Percentiles rank a stretch among this genome's conserved stretches.
These are phyloP conservation scores for Drosophila virilis DNA, from an alignment of 1,140 invertebrate genomes.

Conservation along the genomic window DNA sequence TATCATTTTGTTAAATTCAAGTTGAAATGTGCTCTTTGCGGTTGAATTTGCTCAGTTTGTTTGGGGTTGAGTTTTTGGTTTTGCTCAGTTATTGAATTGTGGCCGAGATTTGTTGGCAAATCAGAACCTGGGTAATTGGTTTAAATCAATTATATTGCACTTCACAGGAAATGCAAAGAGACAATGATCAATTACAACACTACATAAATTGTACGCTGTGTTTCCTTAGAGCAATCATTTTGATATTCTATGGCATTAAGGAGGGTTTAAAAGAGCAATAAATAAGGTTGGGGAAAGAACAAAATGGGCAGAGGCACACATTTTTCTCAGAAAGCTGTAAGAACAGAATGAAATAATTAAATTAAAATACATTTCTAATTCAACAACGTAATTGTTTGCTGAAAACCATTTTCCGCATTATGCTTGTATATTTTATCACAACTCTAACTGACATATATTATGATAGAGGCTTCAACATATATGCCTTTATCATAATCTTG, in stretches of 20 bases:
- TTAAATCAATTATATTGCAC: constrained; percentile 22
- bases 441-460: no score
- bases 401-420: no score
- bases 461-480: no score
- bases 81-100: constrained; percentile 25
- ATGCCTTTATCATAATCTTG: neutral
- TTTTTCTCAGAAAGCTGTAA: no score
- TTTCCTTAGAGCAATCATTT: neutral
- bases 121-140: constrained; percentile 26
- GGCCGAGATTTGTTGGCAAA: constrained; percentile 20
- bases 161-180: neutral
- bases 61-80: constrained; percentile 2
- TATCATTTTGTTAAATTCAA: constrained; percentile 47
- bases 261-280: no score
- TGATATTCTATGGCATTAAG: neutral
- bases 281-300: no score
- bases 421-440: no score
- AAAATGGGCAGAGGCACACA: no score
- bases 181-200: constrained; percentile 10
- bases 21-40: constrained; percentile 28
- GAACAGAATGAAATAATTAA: no score
- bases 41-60: constrained; percentile 9
- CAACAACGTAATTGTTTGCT: no score
- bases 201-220: neutral
- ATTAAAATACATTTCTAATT: no score